Evolutionary conservation across 2,113 vertebrate genomes (phyloP).

Genomic region (Rhea americana): DNA sequence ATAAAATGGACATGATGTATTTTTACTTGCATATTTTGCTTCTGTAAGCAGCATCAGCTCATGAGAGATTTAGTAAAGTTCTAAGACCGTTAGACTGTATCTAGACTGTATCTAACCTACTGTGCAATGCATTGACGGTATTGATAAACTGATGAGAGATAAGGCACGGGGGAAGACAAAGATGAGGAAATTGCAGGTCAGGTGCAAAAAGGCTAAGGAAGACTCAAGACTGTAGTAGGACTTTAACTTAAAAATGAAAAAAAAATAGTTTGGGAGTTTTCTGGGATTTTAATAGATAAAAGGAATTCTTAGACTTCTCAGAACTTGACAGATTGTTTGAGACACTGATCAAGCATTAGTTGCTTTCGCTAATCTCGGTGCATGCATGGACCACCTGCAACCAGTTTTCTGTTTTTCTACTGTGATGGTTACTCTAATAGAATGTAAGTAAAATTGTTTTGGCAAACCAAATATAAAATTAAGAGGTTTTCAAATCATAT

Average conservation of each 20-base stretch:
- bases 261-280: too few species aligned
- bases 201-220: too few species aligned
- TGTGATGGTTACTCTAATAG: background rate
- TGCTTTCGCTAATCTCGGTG: background rate
- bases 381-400: background rate
- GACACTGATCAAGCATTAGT: background rate
- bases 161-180: too few species aligned
- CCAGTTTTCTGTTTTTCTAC: background rate
- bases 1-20: background rate
- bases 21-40: background rate
- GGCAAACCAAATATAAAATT: background rate
- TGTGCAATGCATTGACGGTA: too few species aligned
- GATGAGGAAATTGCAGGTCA: too few species aligned
- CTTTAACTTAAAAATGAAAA: too few species aligned
- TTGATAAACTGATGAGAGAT: too few species aligned
- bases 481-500: background rate
- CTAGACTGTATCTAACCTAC: too few species aligned
- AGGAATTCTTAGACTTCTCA: background rate
- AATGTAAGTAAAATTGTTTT: background rate
- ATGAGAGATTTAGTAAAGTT: background rate
- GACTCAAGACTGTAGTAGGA: too few species aligned
- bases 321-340: background rate
- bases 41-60: background rate
- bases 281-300: background rate
- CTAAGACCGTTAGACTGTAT: too few species aligned